A percentile compares a stretch with the other conserved stretches of the same genome.
Evolutionary conservation across 2,113 vertebrate genomes (phyloP).

Genomic region (Ia io): DNA sequence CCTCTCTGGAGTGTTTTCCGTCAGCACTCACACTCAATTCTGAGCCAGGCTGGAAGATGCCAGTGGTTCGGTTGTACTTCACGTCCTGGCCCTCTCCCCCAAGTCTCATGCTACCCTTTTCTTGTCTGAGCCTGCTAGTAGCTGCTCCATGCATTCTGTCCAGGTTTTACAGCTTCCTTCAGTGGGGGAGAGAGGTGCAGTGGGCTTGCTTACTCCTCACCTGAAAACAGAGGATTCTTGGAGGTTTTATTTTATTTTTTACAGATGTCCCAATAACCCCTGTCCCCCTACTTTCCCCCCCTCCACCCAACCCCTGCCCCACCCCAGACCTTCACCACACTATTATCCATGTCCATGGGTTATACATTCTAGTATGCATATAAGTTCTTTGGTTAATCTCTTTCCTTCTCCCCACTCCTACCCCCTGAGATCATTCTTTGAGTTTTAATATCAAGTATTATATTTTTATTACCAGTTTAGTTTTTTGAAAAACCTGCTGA

Average conservation of each 20-base stretch:
- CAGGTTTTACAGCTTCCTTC: background rate
- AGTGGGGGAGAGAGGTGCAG: background rate
- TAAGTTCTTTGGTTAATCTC: too few relatives aligned
- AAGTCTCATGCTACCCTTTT: background rate
- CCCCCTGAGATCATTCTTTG: background rate
- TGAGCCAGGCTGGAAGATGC: background rate
- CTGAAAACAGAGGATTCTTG: background rate
- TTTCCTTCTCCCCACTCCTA: too few relatives aligned
- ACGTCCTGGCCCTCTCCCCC: background rate
- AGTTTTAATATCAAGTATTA: background rate
- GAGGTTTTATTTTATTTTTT: background rate
- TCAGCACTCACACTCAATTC: background rate
- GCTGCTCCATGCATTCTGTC: background rate
- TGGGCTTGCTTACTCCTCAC: background rate
- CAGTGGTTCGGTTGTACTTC: background rate
- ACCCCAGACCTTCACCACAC: too few relatives aligned
- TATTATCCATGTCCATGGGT: too few relatives aligned
- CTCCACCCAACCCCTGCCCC: too few relatives aligned
- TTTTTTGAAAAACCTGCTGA: background rate
- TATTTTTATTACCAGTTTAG: background rate
- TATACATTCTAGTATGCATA: too few relatives aligned
- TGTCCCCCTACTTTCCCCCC: too few relatives aligned
- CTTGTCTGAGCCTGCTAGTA: background rate
- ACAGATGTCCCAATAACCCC: too few relatives aligned
- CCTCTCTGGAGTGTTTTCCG: background rate